phyloP scores from a whole-genome alignment of 53 echinoderm and acorn worm genomes.

The Apostichopus leukothele region DNA sequence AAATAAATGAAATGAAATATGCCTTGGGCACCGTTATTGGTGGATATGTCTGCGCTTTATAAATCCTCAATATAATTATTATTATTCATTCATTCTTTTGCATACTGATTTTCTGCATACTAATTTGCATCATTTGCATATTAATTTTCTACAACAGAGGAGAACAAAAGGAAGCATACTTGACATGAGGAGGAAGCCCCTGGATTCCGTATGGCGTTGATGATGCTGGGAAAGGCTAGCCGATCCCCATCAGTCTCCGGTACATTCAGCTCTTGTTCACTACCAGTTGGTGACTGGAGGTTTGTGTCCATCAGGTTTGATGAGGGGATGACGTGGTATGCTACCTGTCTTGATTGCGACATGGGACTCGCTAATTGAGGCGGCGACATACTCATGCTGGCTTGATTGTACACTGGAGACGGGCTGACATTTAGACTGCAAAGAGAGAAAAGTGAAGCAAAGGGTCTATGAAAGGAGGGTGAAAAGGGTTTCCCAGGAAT shows the following conservation, averaged over 20 bases:
- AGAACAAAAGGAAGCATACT: not conserved
- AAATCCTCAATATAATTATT: too few species aligned
- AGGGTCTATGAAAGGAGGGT: not conserved
- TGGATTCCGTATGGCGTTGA: constrained; percentile 16
- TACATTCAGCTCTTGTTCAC: not conserved
- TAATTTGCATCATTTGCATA: too few species aligned
- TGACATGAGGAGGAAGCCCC: not conserved
- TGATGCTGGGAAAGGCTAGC: constrained; percentile 4
- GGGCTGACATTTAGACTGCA: not conserved
- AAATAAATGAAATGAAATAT: too few species aligned
- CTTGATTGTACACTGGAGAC: constrained; percentile 1
- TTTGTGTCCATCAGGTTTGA: not conserved
- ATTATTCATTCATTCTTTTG: too few species aligned
- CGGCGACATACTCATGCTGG: not conserved
- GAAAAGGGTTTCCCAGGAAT: too few species aligned
- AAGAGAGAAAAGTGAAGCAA: not conserved
- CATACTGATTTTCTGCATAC: too few species aligned
- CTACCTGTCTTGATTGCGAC: not conserved
- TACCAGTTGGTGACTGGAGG: not conserved
- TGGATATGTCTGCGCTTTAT: too few species aligned
- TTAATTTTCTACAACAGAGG: too few species aligned
- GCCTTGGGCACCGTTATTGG: too few species aligned
- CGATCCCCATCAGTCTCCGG: not conserved
- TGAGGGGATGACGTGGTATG: constrained; percentile 3
- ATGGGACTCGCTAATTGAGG: not conserved